Evolutionary conservation across 2,888 invertebrate species (phyloP), one percentile per base, ranked within the genome.

Genomic region (Tipula unca): DNA sequence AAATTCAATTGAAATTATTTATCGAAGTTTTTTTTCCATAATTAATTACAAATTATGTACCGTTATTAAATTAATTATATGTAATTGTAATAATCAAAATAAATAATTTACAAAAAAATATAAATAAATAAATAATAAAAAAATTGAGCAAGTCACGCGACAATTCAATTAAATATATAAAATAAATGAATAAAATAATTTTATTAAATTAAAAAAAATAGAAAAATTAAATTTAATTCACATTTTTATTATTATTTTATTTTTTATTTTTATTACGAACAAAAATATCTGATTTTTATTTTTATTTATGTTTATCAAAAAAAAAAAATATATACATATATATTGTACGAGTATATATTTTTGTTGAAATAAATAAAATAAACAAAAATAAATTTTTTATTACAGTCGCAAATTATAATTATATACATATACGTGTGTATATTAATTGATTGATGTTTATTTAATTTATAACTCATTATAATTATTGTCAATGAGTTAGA

Each of bases 101-200:
- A 48, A 48, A 17, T 17, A 17, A n/a, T 48, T 17, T 17, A 13
- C 17, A 54, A 54, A 39, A 10, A 39, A 5, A 32, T 6, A 32
- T 32, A 32, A 13, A 4, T 39, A 39, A 39, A 39, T 39, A 39
- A 39, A 10, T 42, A 42, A 35, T 42, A 42, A 54, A 54, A 39
- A 39, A 54, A 29, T n/a, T 82, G 82, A 32, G 29, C 82, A 82
- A 82, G 82, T 82, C 82, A 82, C 82, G 82, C 29, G 82, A 29
- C 82, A 82, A 82, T 82, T 82, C 82, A 82, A 82, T 54, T n/a
- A 54, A 54, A 54, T 17, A 54, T 17, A 54, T 6, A 13, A 54
- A 54, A 54, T 17, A 54, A 54, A 54, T 17, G 17, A 39, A 39
- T 10, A 13, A 13, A 6, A 13, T 39, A 13, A 13, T 39, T 39